Conservation (phyloP, 2,888 invertebrate species). For the Sylvicola cinctus region DNA sequence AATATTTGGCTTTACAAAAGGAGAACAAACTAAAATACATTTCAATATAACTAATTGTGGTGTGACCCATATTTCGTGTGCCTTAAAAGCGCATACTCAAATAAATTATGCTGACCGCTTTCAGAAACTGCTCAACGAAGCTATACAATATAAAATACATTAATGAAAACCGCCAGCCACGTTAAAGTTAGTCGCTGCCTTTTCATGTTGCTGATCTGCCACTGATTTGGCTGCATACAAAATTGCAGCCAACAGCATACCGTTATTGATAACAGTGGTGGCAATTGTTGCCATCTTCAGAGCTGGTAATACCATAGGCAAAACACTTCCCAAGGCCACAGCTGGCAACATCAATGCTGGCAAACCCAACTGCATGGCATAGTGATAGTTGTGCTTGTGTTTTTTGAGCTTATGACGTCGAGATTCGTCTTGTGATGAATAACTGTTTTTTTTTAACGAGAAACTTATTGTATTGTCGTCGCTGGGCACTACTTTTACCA, state of each 20-base stretch:
- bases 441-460: constrained; percentile 29
- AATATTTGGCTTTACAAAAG: too few relatives aligned
- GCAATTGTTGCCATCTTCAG: constrained; percentile 41
- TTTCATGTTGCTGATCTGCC: constrained; percentile 4
- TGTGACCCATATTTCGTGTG: not conserved
- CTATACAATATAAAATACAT: not conserved
- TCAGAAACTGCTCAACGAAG: not conserved
- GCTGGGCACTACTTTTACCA: constrained; percentile 29
- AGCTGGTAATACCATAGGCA: constrained; percentile 46
- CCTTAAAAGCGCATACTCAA: not conserved
- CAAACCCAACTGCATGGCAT: constrained; percentile 24
- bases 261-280: constrained; percentile 40
- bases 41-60: too few relatives aligned
- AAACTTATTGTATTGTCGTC: constrained; percentile 28
- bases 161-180: constrained; percentile 8
- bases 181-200: constrained; percentile 3
- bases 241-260: constrained; percentile 38
- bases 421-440: not conserved
- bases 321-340: constrained; percentile 38
- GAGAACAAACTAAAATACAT: too few relatives aligned
- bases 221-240: constrained; percentile 22
- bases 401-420: constrained; percentile 11
- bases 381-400: constrained; percentile 7
- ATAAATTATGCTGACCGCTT: not conserved
- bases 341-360: constrained; percentile 39